A percentile compares a stretch with the other conserved stretches of the same genome.
Evolutionary conservation across 2,888 invertebrate species (phyloP).

Genomic region (Patella depressa): DNA sequence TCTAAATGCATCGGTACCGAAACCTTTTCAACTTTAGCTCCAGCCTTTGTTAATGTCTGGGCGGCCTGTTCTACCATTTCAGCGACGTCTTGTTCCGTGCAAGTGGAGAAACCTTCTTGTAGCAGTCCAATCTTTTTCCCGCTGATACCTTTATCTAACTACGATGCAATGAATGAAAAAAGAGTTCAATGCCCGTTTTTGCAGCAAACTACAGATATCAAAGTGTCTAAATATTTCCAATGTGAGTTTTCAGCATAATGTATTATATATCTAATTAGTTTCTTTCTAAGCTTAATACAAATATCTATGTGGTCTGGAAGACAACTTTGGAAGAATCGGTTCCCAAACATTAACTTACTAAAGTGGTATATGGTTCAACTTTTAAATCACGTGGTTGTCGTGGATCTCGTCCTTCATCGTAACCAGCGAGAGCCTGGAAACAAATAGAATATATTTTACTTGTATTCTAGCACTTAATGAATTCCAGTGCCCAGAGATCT

Average conservation of each 20-base stretch:
- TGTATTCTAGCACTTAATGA: too few species aligned
- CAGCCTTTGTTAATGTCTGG: constrained; percentile 36
- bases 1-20: constrained; percentile 59
- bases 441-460: not conserved
- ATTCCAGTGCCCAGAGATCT: too few species aligned
- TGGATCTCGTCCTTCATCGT: constrained; percentile 54
- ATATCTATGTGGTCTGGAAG: not conserved
- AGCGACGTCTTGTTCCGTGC: constrained; percentile 48
- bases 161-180: not conserved
- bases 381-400: constrained; percentile 45
- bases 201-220: too few species aligned
- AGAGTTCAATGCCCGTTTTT: too few species aligned
- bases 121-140: constrained; percentile 58
- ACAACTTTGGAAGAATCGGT: not conserved
- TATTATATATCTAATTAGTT: too few species aligned
- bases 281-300: too few species aligned
- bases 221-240: too few species aligned
- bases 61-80: constrained; percentile 50
- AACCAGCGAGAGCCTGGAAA: constrained; percentile 58
- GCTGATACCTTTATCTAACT: constrained; percentile 49
- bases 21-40: constrained; percentile 52
- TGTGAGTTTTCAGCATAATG: too few species aligned
- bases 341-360: constrained; percentile 17
- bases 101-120: constrained; percentile 59
- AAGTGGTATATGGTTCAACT: constrained; percentile 45